Evolutionary conservation across 2,113 vertebrate genomes (phyloP), one percentile per base, ranked within the genome.

Genomic region (Melanostigma gelatinosum): DNA sequence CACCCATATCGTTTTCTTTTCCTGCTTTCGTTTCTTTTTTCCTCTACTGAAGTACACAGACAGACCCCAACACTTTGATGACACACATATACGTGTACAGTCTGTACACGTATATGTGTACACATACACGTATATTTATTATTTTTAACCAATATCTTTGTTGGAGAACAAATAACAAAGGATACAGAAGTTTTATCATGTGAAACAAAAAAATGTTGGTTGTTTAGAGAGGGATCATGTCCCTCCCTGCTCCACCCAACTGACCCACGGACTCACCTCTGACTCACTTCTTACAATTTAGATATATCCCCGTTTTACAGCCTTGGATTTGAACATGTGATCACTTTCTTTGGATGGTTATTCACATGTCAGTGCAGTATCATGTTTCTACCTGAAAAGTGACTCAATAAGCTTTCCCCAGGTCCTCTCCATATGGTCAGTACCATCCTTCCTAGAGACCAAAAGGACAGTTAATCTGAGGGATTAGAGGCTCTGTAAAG

Each of bases 401-500:
- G 52, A 57, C 18, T 73, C 11, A 34, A 48, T 32, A 38, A n/a
- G 55, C 40, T 72, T 75, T 67, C 61, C 73, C 48, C 32, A 29
- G 77, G 69, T 81, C 20, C 12, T 79, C 76, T 70, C 77, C 65
- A 58, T 79, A 54, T 74, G 76, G 65, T 60, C 68, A 71, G 52
- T 42, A 4, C 12, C 3, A 9, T 32, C 44, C 54, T 72, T 73
- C 70, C 20, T 63, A 8, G 0, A 62, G 52, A 83, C 79, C 74
- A 72, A 85, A 83, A 70, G 44, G 65, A 65, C 15, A 0, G 55
- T 69, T 89, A 57, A 87, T 89, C 88, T 72, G 46, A 65, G 20
- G 77, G 80, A 85, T 89, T 75, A 89, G 44, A 24, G 61, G 42
- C 61, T 83, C 72, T 85, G 52, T 66, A 40, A 60, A 65, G 54